phyloP scores from a whole-genome alignment of 2,113 vertebrate species.

The Eonycteris spelaea region DNA sequence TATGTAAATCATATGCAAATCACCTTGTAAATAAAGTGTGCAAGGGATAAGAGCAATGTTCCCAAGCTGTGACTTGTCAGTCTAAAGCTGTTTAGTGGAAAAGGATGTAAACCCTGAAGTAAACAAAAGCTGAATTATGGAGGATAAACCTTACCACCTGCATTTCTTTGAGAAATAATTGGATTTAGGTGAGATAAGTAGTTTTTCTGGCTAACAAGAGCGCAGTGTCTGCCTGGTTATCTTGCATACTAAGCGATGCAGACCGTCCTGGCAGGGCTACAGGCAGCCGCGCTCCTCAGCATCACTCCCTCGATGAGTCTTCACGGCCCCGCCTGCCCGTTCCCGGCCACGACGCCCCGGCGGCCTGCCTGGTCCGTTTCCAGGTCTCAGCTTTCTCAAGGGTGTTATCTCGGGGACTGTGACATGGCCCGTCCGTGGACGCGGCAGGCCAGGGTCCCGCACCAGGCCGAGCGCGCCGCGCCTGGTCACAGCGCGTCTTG shows the following conservation, averaged over 20 bases:
- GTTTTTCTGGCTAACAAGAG: neutral
- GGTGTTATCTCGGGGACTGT: accelerated
- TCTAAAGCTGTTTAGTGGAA: constrained; percentile 48
- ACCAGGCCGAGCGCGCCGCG: accelerated
- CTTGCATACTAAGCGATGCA: neutral
- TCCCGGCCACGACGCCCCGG: accelerated
- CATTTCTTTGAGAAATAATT: constrained; percentile 32
- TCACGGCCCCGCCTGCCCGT: neutral
- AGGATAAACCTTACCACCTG: neutral
- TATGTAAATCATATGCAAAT: constrained; percentile 66
- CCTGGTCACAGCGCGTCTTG: neutral
- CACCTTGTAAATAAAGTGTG: constrained; percentile 48
- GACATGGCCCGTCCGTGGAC: accelerated
- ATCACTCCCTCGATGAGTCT: neutral
- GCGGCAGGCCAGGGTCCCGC: accelerated
- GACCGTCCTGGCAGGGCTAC: neutral
- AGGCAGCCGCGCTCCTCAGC: too few species aligned
- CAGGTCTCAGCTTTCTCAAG: neutral
- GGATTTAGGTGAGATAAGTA: neutral
- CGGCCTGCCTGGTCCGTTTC: too few species aligned
- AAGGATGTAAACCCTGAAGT: neutral
- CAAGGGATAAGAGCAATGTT: neutral
- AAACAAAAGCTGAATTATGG: constrained; percentile 11
- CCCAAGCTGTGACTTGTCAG: constrained; percentile 69
- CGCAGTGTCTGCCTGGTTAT: neutral